A percentile compares a stretch with the other conserved stretches of the same genome.
phyloP scores from a whole-genome alignment of 1,140 invertebrate species.

The Apis dorsata region DNA sequence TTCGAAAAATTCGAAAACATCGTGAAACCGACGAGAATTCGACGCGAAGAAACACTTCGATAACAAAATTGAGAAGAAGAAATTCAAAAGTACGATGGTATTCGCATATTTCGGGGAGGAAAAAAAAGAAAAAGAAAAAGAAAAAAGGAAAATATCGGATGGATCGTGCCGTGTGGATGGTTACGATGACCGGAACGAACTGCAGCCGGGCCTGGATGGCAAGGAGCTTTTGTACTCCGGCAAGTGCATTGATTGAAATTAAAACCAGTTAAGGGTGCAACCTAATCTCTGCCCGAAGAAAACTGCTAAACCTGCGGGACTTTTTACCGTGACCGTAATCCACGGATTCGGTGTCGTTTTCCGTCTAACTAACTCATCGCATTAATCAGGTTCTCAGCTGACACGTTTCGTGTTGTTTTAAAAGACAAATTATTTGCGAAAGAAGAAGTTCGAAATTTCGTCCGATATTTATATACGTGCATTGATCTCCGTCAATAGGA shows the following conservation, averaged over 20 bases:
- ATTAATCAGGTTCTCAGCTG: not conserved
- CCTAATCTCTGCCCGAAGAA: slow-evolving; percentile 67
- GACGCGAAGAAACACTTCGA: no score
- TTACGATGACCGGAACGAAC: slow-evolving; percentile 40
- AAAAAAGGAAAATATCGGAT: no score
- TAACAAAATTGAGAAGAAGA: no score
- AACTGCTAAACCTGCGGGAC: slow-evolving; percentile 43
- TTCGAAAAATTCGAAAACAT: no score
- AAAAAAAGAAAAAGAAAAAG: no score
- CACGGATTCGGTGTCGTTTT: slow-evolving; percentile 68
- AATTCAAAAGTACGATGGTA: no score
- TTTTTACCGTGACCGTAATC: slow-evolving; percentile 34
- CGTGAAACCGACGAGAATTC: no score
- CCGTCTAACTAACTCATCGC: slow-evolving; percentile 47
- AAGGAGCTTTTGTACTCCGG: slow-evolving; percentile 58
- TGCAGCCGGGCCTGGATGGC: slow-evolving; percentile 3
- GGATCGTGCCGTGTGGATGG: not conserved
- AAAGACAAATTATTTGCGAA: no score
- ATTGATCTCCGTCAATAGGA: no score
- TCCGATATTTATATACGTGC: no score
- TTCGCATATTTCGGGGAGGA: not conserved
- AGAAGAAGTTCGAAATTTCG: no score
- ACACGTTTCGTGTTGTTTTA: not conserved
- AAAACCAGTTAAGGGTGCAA: slow-evolving; percentile 79
- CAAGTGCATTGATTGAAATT: slow-evolving; percentile 78